These are phyloP conservation scores for Dinothrombium tinctorium DNA, from an alignment of 1,140 invertebrate species.

Conservation along the genomic window DNA sequence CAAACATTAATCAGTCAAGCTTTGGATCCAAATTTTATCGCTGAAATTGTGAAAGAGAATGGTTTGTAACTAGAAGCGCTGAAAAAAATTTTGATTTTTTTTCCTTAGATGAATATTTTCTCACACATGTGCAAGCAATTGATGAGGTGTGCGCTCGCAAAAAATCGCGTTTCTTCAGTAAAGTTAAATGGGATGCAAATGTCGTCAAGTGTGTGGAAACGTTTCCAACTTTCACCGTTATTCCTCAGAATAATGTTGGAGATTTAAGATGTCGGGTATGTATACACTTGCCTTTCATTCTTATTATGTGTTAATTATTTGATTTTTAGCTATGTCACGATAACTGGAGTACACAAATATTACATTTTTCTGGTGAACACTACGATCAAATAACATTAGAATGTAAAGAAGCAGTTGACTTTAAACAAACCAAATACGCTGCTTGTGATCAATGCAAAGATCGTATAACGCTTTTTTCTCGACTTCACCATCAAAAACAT, in stretches of 20 bases:
- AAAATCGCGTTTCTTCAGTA: constrained; percentile 35
- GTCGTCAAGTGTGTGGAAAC: constrained; percentile 37
- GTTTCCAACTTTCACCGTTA: constrained; percentile 48
- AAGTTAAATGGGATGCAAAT: constrained; percentile 32
- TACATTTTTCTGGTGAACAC: constrained; percentile 51
- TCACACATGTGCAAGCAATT: constrained; percentile 56
- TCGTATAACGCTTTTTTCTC: constrained; percentile 45
- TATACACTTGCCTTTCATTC: neutral
- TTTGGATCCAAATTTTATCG: constrained; percentile 60
- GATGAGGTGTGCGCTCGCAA: constrained; percentile 50
- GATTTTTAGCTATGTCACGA: constrained; percentile 16
- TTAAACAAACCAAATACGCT: constrained; percentile 43
- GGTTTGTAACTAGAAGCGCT: constrained; percentile 28
- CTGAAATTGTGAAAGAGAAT: constrained; percentile 66
- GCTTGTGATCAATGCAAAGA: constrained; percentile 48
- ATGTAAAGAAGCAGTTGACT: constrained; percentile 38
- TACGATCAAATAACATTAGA: constrained; percentile 54
- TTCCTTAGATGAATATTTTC: constrained; percentile 55
- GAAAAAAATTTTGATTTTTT: too few relatives aligned
- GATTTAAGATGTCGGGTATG: constrained; percentile 15
- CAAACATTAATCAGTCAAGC: constrained; percentile 70
- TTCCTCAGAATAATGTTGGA: constrained; percentile 17
- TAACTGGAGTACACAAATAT: constrained; percentile 30
- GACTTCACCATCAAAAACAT: constrained; percentile 65
- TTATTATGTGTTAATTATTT: neutral